Evolutionary conservation across 1,140 invertebrate species (phyloP).

Genomic region (Campoletis sonorensis): DNA sequence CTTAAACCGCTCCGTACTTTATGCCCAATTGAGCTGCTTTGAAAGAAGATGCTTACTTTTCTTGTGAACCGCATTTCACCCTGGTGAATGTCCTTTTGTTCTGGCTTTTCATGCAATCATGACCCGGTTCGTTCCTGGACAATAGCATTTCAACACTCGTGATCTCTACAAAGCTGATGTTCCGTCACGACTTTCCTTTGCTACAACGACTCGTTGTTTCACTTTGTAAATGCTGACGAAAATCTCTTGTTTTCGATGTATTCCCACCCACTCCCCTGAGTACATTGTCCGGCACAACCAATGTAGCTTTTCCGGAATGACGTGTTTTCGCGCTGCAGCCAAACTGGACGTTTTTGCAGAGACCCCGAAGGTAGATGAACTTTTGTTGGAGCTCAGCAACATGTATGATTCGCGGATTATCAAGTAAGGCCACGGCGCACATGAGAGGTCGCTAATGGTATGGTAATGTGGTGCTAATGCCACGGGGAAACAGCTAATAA

Average conservation of each 20-base stretch:
- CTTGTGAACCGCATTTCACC: not conserved
- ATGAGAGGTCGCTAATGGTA: constrained; percentile 57
- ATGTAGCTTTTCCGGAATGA: too few species aligned
- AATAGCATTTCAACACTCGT: not conserved
- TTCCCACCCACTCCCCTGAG: too few species aligned
- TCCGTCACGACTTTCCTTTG: too few species aligned
- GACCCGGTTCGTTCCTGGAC: not conserved
- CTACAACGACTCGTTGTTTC: too few species aligned
- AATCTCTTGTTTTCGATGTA: too few species aligned
- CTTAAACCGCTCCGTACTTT: constrained; percentile 3
- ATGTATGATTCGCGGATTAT: constrained; percentile 52
- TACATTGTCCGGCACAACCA: too few species aligned
- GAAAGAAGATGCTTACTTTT: not conserved
- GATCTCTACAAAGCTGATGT: too few species aligned
- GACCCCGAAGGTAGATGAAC: not conserved
- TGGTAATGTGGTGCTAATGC: constrained; percentile 65
- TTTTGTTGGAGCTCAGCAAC: not conserved
- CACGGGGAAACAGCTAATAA: constrained; percentile 65
- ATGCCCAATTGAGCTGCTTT: not conserved
- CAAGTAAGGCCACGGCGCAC: constrained; percentile 55
- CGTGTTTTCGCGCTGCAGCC: too few species aligned
- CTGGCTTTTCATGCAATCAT: not conserved
- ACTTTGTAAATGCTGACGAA: too few species aligned
- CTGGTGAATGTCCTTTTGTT: constrained; percentile 3
- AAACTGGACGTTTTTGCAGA: not conserved